Conservation (phyloP, 2,797 vertebrate species). For the Amphiprion clarkii region DNA sequence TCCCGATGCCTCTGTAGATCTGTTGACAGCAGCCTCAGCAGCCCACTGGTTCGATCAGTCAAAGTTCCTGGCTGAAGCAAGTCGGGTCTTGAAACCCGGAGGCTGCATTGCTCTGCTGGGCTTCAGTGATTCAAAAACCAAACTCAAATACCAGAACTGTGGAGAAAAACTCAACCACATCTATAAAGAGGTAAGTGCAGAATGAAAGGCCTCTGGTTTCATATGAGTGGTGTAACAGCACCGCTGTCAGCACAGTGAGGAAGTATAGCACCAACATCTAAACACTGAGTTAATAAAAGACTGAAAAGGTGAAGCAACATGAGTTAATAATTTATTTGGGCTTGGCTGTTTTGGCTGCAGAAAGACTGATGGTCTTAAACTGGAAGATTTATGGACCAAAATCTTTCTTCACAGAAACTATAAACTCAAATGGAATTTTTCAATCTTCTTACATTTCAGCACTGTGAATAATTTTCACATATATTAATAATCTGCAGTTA, state of each 20-base stretch:
- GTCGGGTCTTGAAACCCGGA: conserved; percentile 77
- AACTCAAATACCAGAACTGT: conserved; percentile 66
- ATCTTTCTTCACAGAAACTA: too few relatives aligned
- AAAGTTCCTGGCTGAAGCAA: conserved; percentile 76
- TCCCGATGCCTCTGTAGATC: conserved; percentile 78
- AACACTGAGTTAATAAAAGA: background rate
- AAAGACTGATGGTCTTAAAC: too few relatives aligned
- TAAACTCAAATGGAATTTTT: too few relatives aligned
- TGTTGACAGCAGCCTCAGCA: conserved; percentile 79
- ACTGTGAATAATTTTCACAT: too few relatives aligned
- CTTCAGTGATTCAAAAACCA: conserved; percentile 22
- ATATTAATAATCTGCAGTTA: too few relatives aligned
- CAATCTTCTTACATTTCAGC: too few relatives aligned
- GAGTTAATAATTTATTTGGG: too few relatives aligned
- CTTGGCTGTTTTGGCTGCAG: too few relatives aligned
- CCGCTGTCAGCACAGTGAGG: background rate
- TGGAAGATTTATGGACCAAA: too few relatives aligned
- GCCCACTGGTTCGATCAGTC: conserved; percentile 83
- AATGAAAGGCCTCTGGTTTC: background rate
- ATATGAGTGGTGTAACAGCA: background rate
- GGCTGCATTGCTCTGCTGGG: conserved; percentile 83
- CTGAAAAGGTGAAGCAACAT: too few relatives aligned
- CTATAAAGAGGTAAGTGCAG: conserved; percentile 67
- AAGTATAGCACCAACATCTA: background rate
- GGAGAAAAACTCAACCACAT: conserved; percentile 73